These are phyloP conservation scores for Drosophila quinaria DNA, from an alignment of 2,888 invertebrate genomes.

Conservation along the genomic window DNA sequence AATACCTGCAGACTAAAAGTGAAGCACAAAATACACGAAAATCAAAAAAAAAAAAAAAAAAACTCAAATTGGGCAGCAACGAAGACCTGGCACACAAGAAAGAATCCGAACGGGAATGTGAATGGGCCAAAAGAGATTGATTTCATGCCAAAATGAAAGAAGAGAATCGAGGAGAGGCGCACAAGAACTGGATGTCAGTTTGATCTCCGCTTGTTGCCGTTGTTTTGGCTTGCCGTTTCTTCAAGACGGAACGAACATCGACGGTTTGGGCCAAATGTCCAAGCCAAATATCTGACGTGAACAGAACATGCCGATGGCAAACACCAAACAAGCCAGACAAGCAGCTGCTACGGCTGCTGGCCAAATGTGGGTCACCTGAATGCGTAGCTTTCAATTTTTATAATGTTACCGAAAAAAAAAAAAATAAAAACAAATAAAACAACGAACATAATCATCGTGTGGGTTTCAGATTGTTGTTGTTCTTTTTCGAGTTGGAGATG, in stretches of 20 bases:
- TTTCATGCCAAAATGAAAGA: slow-evolving; percentile 61
- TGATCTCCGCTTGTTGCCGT: slow-evolving; percentile 25
- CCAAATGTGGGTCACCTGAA: slow-evolving; percentile 75
- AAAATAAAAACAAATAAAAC: slow-evolving; percentile 14
- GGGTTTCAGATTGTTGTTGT: slow-evolving; percentile 23
- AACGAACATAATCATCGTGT: slow-evolving; percentile 35
- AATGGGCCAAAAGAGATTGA: slow-evolving; percentile 61
- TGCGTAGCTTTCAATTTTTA: slow-evolving; percentile 79
- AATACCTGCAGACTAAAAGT: slow-evolving; percentile 10
- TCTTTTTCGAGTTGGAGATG: slow-evolving; percentile 8
- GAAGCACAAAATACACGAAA: slow-evolving; percentile 25
- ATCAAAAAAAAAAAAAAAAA: slow-evolving; percentile 29
- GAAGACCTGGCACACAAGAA: slow-evolving; percentile 6
- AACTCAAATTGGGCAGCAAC: slow-evolving; percentile 43
- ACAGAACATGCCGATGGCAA: slow-evolving; percentile 54
- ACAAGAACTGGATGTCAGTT: slow-evolving; percentile 34
- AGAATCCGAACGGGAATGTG: slow-evolving; percentile 26
- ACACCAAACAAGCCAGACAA: slow-evolving; percentile 51
- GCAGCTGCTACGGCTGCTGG: slow-evolving; percentile 42
- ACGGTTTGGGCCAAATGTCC: slow-evolving; percentile 53
- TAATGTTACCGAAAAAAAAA: slow-evolving; percentile 65
- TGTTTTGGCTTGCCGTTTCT: slow-evolving; percentile 27
- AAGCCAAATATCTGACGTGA: slow-evolving; percentile 34
- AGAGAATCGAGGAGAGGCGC: slow-evolving; percentile 38
- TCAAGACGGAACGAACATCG: slow-evolving; percentile 36